phyloP scores from a whole-genome alignment of 1,140 invertebrate species.

The Drosophila paulistorum region DNA sequence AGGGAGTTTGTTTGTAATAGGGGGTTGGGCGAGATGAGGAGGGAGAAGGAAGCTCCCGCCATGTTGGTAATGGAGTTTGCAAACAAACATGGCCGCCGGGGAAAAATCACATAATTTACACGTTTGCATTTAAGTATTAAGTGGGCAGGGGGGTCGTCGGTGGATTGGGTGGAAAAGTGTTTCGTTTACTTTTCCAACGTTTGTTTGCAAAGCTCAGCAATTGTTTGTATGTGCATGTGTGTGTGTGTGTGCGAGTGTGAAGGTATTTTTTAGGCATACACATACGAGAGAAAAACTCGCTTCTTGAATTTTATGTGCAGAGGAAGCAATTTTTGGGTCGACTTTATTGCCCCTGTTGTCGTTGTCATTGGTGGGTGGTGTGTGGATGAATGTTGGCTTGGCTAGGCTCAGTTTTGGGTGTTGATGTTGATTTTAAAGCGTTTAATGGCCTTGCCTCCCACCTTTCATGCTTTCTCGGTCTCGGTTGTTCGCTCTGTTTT shows the following conservation, averaged over 20 bases:
- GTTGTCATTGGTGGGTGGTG: background rate
- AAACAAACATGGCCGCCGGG: constrained; percentile 80
- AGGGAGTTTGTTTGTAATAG: background rate
- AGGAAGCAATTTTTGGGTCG: constrained; percentile 80
- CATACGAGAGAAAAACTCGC: constrained; percentile 27
- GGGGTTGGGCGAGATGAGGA: background rate
- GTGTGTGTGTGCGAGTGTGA: constrained; percentile 33
- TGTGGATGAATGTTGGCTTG: constrained; percentile 6
- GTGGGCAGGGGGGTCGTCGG: constrained; percentile 44
- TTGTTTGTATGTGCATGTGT: constrained; percentile 20
- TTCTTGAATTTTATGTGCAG: constrained; percentile 69
- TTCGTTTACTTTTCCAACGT: constrained; percentile 74
- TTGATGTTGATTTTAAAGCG: constrained; percentile 79
- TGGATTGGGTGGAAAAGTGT: constrained; percentile 57
- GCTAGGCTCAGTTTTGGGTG: constrained; percentile 33
- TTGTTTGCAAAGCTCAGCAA: constrained; percentile 66
- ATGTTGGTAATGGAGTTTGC: constrained; percentile 80
- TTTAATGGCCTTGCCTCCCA: constrained; percentile 62
- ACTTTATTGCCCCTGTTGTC: constrained; percentile 75
- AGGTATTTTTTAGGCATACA: constrained; percentile 61
- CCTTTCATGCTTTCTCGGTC: constrained; percentile 25
- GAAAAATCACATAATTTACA: constrained; percentile 81
- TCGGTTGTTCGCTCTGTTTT: background rate
- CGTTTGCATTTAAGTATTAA: constrained; percentile 81
- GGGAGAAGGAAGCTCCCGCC: constrained; percentile 61